These are phyloP conservation scores for Graphium colonna DNA, from an alignment of 2,888 invertebrate genomes.

Conservation along the genomic window DNA sequence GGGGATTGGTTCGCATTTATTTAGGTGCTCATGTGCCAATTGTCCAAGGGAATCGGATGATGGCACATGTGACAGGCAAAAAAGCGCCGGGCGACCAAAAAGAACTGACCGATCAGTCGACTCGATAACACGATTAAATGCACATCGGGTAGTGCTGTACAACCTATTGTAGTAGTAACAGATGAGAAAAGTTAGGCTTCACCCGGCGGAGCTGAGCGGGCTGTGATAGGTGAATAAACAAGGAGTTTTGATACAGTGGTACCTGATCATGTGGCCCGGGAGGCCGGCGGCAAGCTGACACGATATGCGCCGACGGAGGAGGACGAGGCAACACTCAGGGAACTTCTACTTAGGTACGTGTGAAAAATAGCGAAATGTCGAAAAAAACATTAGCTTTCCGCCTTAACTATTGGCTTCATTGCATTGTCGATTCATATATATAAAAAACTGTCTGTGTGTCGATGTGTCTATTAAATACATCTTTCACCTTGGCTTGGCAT, in stretches of 20 bases:
- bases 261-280: constrained; percentile 78
- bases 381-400: constrained; percentile 58
- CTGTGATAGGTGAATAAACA: constrained; percentile 51
- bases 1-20: no score
- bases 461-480: constrained; percentile 48
- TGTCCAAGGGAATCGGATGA: no score
- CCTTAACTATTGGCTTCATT: constrained; percentile 68
- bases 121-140: background rate
- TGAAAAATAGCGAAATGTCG: constrained; percentile 52
- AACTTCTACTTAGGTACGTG: constrained; percentile 94
- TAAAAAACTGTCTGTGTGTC: constrained; percentile 46
- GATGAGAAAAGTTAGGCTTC: no score
- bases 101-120: background rate
- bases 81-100: constrained; percentile 6
- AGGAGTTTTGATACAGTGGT: constrained; percentile 75
- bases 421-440: constrained; percentile 44
- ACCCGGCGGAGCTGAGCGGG: background rate
- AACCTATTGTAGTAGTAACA: background rate
- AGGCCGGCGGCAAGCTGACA: constrained; percentile 82
- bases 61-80: no score
- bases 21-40: no score
- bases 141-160: background rate
- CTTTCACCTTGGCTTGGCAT: constrained; percentile 69
- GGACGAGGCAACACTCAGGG: constrained; percentile 96
- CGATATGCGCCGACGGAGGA: constrained; percentile 92